Base-by-base conservation (phyloP, 2,113 vertebrate genomes). In the Herpetotheres cachinnans region DNA sequence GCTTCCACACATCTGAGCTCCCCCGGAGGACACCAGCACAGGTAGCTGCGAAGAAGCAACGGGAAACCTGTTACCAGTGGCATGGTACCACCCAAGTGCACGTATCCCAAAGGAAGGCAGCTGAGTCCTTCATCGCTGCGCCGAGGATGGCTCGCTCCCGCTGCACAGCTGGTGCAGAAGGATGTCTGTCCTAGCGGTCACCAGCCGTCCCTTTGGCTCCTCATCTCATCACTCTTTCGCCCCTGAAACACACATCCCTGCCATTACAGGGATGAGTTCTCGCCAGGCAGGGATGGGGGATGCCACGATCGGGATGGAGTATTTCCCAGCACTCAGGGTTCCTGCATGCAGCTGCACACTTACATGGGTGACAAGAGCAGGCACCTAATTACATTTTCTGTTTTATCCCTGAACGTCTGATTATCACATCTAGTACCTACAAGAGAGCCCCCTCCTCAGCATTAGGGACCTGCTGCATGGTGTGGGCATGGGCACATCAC, bases 71-170 rank as follows among this genome's bases (percentile, higher is more conserved):
- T 36, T 59, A 34, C 13, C 8, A 20, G 46, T 58, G 54, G 36
- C 65, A 46, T 0, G 0, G n/a, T 10, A 66, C 11, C 25, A 25
- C 29, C 16, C 18, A 21, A 32, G 52, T 49, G 13, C 7, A 10
- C 1, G 8, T 6, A 42, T 26, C 72, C 56, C 70, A 20, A 49
- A 59, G 71, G 67, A 32, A 77, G 38, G 62, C 38, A 29, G 52
- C 0, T 0, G 6, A 62, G 25, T 26, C 25, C 58, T 58, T 46
- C 58, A 8, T 61, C 11, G 2, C 29, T 44, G 16, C 2, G 1
- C 19, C 0, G 2, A 83, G 76, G 70, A 22, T 58, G 55, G 25
- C 26, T 29, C 0, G 0, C 8, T 86, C 36, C 59, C 62, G 49
- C 27, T 40, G 32, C 26, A 16, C 40, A 63, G 50, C 18, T 0